These are phyloP conservation scores for Delia radicum DNA, from an alignment of 1,140 invertebrate species.

Conservation along the genomic window DNA sequence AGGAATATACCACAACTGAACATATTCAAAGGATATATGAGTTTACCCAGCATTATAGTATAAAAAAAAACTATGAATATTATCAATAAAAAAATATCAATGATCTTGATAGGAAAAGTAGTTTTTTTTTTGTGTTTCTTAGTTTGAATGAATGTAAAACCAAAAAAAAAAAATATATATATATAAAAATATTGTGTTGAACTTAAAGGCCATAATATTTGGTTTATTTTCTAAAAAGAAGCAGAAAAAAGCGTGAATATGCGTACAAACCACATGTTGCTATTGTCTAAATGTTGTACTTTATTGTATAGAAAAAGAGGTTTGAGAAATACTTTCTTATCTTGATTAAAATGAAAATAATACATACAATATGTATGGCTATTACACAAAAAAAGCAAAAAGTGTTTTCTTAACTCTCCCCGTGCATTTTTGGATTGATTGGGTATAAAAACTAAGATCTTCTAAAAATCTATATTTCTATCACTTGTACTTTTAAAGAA, in stretches of 20 bases:
- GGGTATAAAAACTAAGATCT: too few relatives aligned
- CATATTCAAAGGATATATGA: background rate
- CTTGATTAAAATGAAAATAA: background rate
- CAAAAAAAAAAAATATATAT: too few relatives aligned
- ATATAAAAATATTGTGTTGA: too few relatives aligned
- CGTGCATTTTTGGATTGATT: too few relatives aligned
- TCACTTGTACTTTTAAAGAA: too few relatives aligned
- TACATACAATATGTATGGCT: too few relatives aligned
- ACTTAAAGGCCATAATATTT: background rate
- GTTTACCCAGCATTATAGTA: too few relatives aligned
- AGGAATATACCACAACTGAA: background rate
- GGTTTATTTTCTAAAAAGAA: background rate
- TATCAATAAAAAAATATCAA: background rate
- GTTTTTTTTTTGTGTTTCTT: background rate
- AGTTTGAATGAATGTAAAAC: background rate
- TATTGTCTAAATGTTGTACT: background rate
- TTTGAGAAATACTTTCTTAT: background rate
- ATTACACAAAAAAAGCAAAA: too few relatives aligned
- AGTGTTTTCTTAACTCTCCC: too few relatives aligned
- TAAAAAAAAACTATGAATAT: background rate
- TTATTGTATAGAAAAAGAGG: too few relatives aligned
- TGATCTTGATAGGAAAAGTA: background rate
- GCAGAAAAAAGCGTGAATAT: slow-evolving; percentile 1
- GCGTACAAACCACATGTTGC: background rate
- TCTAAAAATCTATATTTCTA: too few relatives aligned